Base-by-base conservation (phyloP, 2,888 invertebrate genomes). In the Parnassius mnemosyne region DNA sequence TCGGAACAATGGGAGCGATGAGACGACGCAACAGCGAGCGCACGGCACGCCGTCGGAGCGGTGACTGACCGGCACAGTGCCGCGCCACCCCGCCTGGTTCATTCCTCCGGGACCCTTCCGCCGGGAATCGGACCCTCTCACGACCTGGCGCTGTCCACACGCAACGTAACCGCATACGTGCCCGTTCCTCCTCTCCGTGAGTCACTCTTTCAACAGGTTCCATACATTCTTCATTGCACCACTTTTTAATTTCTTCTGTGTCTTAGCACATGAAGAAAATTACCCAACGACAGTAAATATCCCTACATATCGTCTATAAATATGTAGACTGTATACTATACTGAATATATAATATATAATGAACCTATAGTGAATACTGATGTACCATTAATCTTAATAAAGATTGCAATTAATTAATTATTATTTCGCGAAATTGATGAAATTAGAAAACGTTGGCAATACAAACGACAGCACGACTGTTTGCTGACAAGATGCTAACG, bases 41-140 rank as follows among this genome's bases (percentile, higher is more conserved):
- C 83, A 69, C 90, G 81, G 81, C 83, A 74, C 87, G 89, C 84
- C 86, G 87, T 81, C 85, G 71, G 74, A 89, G 86, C 91, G 90
- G 90, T 90, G 89, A 91, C 91, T 91, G 91, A 89, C 91, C 90
- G 91, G 80, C 90, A 78, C 85, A 90, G 75, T 90, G 88, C 85
- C 89, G 89, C 89, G 73, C 84, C 80, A 84, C 88, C 89, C 88
- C 74, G 85, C 87, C 81, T 72, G 83, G 82, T 81, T 73, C 81
- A 76, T 69, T 84, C 87, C 89, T 85, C 77, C 82, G 87, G 90
- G 90, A 89, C 87, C 89, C 85, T 88, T 83, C 85, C 83, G 79
- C 80, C 81, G 85, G 87, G 86, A 87, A 71, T 74, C 76, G 76
- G 85, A 84, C 85, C 85, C 83, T 77, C 77, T 74, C 71, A 76